These are phyloP conservation scores for Gallinago media DNA, from an alignment of 2,113 vertebrate species.

Conservation along the genomic window DNA sequence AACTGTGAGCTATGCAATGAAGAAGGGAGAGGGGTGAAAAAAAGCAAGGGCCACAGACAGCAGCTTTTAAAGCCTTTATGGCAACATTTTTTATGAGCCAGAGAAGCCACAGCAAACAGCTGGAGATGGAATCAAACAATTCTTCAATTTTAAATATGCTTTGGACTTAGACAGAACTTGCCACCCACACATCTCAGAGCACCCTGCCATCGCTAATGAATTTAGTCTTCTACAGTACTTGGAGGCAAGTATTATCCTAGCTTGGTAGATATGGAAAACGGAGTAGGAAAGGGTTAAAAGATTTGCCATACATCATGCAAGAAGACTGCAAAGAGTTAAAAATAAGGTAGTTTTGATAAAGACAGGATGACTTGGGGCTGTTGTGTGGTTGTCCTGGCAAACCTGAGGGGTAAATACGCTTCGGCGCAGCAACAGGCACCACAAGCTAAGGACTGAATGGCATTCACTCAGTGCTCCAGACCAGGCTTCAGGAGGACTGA, in stretches of 20 bases:
- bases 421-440: neutral
- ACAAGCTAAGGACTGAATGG: neutral
- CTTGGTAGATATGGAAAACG: neutral
- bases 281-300: neutral
- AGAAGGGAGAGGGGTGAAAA: neutral
- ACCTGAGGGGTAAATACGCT: neutral
- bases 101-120: slow-evolving; percentile 1
- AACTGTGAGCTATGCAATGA: neutral
- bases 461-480: neutral
- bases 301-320: neutral
- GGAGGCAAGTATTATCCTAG: neutral
- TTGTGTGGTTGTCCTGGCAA: neutral
- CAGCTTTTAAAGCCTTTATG: neutral
- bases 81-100: neutral
- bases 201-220: neutral
- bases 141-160: neutral
- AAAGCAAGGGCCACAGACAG: neutral
- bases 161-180: neutral
- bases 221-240: neutral
- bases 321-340: neutral
- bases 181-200: neutral
- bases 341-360: neutral
- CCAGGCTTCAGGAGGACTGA: neutral
- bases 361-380: neutral
- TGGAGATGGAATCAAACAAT: neutral